Conservation (phyloP, 2,113 vertebrate species). For the Porphyrio hochstetteri region DNA sequence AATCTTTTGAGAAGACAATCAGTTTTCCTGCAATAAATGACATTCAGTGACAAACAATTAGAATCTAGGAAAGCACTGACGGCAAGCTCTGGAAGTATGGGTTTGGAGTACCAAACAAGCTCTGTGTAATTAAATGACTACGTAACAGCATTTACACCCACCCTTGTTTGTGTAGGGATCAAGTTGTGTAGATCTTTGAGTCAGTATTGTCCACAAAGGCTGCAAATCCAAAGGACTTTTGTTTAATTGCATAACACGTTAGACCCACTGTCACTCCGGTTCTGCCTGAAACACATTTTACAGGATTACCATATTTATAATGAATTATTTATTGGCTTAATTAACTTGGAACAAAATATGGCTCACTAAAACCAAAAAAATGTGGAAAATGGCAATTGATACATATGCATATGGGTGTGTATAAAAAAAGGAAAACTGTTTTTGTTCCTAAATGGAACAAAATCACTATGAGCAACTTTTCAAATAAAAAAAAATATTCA, state of each 20-base stretch:
- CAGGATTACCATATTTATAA: constrained; percentile 2
- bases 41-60: neutral
- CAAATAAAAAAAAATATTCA: neutral
- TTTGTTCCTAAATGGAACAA: neutral
- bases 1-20: neutral
- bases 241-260: neutral
- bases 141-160: neutral
- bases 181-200: neutral
- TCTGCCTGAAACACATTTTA: neutral
- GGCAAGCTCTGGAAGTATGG: neutral
- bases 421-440: neutral
- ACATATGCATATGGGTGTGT: too few relatives aligned
- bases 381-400: neutral
- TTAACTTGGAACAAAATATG: neutral
- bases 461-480: neutral
- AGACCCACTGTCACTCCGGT: neutral
- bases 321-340: neutral
- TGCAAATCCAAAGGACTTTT: neutral
- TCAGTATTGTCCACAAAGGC: neutral
- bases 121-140: neutral
- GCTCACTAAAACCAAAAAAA: neutral
- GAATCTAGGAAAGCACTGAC: neutral
- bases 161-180: neutral
- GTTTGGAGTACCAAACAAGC: neutral
- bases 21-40: neutral